phyloP scores from a whole-genome alignment of 2,797 vertebrate species.

The Ptychobarbus kaznakovi region DNA sequence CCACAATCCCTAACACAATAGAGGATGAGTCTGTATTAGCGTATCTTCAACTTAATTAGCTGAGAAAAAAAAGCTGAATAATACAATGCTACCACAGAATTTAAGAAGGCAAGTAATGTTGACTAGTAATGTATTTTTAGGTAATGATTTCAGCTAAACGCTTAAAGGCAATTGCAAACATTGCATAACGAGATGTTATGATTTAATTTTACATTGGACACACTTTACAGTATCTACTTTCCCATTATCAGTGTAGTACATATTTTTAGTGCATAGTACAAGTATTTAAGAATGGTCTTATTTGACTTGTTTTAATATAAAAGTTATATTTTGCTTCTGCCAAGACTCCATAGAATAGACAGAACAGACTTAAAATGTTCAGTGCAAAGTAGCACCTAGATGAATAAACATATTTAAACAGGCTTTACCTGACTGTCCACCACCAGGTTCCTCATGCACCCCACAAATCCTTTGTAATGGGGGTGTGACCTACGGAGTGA shows the following conservation, averaged over 20 bases:
- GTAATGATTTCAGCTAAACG: background rate
- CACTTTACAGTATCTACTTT: background rate
- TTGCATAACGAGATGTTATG: background rate
- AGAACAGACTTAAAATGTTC: background rate
- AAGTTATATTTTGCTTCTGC: background rate
- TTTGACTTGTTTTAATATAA: background rate
- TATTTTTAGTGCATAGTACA: background rate
- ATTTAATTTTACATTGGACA: too few species aligned
- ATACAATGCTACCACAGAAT: background rate
- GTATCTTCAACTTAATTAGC: background rate
- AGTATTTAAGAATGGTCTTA: background rate
- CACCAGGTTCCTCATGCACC: constrained; percentile 86
- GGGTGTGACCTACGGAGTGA: constrained; percentile 63
- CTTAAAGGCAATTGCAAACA: background rate
- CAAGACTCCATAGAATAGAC: background rate
- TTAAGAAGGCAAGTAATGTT: background rate
- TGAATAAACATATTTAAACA: background rate
- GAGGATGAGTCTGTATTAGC: background rate
- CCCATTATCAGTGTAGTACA: background rate
- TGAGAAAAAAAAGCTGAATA: background rate
- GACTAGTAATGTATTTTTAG: background rate
- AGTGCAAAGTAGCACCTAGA: background rate
- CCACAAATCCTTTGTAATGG: constrained; percentile 80
- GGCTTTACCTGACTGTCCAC: constrained; percentile 86
- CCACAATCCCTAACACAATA: background rate